Evolutionary conservation across 2,113 vertebrate genomes (phyloP), one percentile per base, ranked within the genome.

Genomic region (Bubo scandiacus): DNA sequence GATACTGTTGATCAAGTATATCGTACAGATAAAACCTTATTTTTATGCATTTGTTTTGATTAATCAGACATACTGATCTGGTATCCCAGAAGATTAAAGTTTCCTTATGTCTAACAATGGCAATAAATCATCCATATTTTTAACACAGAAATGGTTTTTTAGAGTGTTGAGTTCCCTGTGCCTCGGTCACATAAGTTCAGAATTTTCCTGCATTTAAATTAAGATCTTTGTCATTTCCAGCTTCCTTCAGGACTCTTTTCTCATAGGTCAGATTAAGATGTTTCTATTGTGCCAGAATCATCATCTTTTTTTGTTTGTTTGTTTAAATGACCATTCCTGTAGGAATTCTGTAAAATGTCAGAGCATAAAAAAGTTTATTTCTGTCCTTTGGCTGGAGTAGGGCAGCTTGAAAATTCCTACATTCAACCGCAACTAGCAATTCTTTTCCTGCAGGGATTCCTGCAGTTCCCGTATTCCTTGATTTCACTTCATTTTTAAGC

Each of bases 231-330:
- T 86, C 30, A 73, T 88, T 96, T 86, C 58, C 75, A 96, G 79
- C 27, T 81, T 96, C 58, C 61, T 86, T 55, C 42, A 83, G 71
- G 55, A 94, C 81, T 90, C 88, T 90, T 94, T 86, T 88, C 93
- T 96, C 93, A 73, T 10, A 96, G 90, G 74, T 80, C 93, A 94
- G 82, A 88, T 97, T 88, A 93, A 90, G 81, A 92, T 30, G 42
- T 47, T 92, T 58, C 54, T 92, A 55, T 49, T 26, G 11, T 92
- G 82, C 88, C 75, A 95, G 82, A 97, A 86, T 66, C 32, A 86
- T 86, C 22, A 75, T 73, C 13, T 36, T 67, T 81, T 61, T 81
- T 88, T 88, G 23, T 52, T 90, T 88, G 57, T 81, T 97, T 97
- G 70, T 82, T 93, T 90, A 82, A 94, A 88, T 66, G 26, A 93